Base-by-base conservation (phyloP, 2,797 vertebrate genomes). In the Poeciliopsis gracilis region DNA sequence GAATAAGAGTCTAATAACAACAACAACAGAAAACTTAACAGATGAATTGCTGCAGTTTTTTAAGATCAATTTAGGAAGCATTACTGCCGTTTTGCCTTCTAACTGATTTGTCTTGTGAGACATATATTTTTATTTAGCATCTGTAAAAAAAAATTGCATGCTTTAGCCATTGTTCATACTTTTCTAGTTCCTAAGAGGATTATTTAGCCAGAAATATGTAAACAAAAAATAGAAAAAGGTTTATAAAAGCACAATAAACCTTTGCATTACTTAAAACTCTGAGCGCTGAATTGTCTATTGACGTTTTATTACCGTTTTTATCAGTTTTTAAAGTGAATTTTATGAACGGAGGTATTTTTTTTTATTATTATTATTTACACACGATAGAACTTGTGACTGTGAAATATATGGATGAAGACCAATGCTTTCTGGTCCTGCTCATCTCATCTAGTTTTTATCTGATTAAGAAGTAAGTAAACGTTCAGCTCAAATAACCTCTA, bases 371-470 rank as follows among this genome's bases (percentile, higher is more conserved):
- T 23, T 55, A n/a, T 55, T 55, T 55, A 3, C 25, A 13, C n/a
- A 57, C 15, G 12, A 0, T n/a, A 59, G 0, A 59, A 15, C 4
- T 59, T 28, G n/a, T 28, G 15, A 59, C 11, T 59, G n/a, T 59
- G n/a, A 59, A 59, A 59, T 28, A 59, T 15, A 28, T 59, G 55
- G n/a, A 28, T 28, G 53, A 5, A 28, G n/a, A 13, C 15, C 16
- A 16, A 33, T 69, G 46, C 25, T 25, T 72, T 72, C n/a, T 51
- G 9, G 12, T 33, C 28, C 28, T 74, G 73, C 53, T 51, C 16
- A 69, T 46, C 67, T 75, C 18, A 61, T 61, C 18, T 49, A 74
- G 46, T 63, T 72, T 53, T 46, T 43, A 46, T 46, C 36, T 82
- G 73, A 84, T 80, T 49, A 36, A 69, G 45, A 12, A 53, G 2